Percentiles rank a stretch among this genome's conserved stretches.
Evolutionary conservation across 2,113 vertebrate species (phyloP).

Genomic region (Electrona antarctica): DNA sequence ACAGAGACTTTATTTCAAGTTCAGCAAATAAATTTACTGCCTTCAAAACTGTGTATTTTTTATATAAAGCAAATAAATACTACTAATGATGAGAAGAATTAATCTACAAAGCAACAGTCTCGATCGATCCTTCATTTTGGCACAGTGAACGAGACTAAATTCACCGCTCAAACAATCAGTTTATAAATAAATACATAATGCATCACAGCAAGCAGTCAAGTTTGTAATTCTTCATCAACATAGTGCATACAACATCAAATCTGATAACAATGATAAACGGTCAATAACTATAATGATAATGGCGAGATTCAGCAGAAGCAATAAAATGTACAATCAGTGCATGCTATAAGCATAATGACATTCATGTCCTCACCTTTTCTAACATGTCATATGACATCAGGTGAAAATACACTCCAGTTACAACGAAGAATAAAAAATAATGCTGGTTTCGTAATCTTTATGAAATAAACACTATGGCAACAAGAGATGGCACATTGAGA

Average conservation of each 20-base stretch:
- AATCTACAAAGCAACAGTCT: constrained; percentile 76
- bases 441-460: constrained; percentile 70
- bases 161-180: constrained; percentile 73
- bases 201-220: constrained; percentile 81
- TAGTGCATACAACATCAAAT: constrained; percentile 85
- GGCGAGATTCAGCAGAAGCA: constrained; percentile 78
- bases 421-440: constrained; percentile 77
- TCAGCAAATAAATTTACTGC: constrained; percentile 78
- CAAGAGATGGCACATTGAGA: constrained; percentile 74
- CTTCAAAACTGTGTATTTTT: constrained; percentile 75
- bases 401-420: constrained; percentile 73
- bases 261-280: constrained; percentile 79
- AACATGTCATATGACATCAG: constrained; percentile 67
- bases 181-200: constrained; percentile 78
- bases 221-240: constrained; percentile 77
- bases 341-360: constrained; percentile 82
- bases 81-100: constrained; percentile 74
- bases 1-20: constrained; percentile 79
- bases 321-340: constrained; percentile 84
- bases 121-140: constrained; percentile 65
- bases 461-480: constrained; percentile 75
- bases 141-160: constrained; percentile 72
- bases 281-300: constrained; percentile 77
- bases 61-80: constrained; percentile 80
- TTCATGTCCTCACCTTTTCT: constrained; percentile 73